Evolutionary conservation across 1,140 invertebrate genomes (phyloP).

Genomic region (Rhopalosiphum maidis): DNA sequence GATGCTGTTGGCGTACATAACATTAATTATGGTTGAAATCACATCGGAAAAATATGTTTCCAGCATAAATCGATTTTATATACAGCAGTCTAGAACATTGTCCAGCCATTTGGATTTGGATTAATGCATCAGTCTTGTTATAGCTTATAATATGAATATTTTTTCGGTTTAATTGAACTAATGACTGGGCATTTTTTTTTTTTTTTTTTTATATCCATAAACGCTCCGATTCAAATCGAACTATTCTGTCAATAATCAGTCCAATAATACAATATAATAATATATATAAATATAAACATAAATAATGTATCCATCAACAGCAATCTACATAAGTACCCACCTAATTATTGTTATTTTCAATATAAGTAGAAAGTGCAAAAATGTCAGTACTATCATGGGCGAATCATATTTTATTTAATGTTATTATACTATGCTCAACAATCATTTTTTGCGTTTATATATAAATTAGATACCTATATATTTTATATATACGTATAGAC

Average conservation of each 20-base stretch:
- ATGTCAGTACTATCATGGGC: neutral
- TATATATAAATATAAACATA: neutral
- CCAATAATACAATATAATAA: neutral
- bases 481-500: neutral
- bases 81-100: neutral
- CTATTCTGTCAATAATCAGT: neutral
- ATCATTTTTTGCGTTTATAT: neutral
- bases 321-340: neutral
- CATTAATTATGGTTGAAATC: neutral
- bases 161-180: neutral
- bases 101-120: neutral
- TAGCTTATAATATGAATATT: neutral
- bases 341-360: neutral
- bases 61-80: neutral
- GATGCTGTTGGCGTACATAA: neutral
- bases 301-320: neutral
- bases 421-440: neutral
- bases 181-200: neutral
- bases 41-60: neutral
- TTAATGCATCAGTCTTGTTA: neutral
- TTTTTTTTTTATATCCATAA: neutral
- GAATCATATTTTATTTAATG: neutral
- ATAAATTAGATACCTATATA: neutral
- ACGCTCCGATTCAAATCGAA: neutral
- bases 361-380: slow-evolving; percentile 2